phyloP scores from a whole-genome alignment of 2,888 invertebrate genomes.

The Junonia oenone region DNA sequence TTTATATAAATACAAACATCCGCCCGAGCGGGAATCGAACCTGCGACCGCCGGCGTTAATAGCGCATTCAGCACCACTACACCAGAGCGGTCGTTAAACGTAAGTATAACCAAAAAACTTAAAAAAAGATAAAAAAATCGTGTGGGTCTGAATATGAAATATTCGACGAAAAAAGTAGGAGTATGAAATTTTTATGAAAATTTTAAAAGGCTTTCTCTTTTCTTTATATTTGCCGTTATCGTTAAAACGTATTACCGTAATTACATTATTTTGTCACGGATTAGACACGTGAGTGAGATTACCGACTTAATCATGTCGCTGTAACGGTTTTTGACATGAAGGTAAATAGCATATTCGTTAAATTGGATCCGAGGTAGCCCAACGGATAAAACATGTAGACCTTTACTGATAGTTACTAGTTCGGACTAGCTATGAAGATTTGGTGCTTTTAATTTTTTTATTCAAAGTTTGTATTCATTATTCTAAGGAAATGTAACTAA shows the following conservation, averaged over 20 bases:
- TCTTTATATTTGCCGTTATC: constrained; percentile 1
- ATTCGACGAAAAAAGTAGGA: background rate
- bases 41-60: too few species aligned
- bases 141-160: too few species aligned
- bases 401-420: too few species aligned
- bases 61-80: too few species aligned
- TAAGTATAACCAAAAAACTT: constrained; percentile 7
- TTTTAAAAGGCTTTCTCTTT: background rate
- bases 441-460: too few species aligned
- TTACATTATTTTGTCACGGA: constrained; percentile 10
- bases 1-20: too few species aligned
- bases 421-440: too few species aligned
- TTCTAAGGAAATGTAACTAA: too few species aligned
- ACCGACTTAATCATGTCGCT: constrained; percentile 8
- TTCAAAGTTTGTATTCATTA: too few species aligned
- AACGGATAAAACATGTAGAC: background rate
- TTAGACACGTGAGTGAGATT: constrained; percentile 13
- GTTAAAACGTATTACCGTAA: constrained; percentile 7
- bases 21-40: too few species aligned
- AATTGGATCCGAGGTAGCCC: background rate
- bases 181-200: background rate
- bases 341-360: background rate
- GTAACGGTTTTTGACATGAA: constrained; percentile 1
- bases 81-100: too few species aligned
- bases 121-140: constrained; percentile 1